Percentiles rank a stretch among this genome's conserved stretches.
phyloP scores from a whole-genome alignment of 1,140 invertebrate genomes.

The Solenopsis invicta region DNA sequence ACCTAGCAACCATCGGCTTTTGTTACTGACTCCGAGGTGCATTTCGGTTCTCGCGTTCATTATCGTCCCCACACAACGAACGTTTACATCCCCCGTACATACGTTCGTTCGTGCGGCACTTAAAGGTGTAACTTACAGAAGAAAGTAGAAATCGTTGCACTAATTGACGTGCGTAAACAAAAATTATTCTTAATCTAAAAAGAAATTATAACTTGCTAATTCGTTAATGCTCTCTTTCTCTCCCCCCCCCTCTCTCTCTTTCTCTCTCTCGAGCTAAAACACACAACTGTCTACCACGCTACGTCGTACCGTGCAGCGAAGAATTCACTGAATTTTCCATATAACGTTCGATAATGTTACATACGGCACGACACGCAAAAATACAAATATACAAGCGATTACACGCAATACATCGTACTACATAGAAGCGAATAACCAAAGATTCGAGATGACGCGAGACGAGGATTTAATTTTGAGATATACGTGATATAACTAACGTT shows the following conservation, averaged over 20 bases:
- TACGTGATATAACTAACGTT: neutral
- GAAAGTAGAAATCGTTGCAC: slow-evolving; percentile 18
- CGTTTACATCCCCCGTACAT: neutral
- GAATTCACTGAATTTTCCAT: neutral
- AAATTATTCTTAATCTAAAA: slow-evolving; percentile 21
- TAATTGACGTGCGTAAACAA: neutral
- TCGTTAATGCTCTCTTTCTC: slow-evolving; percentile 23
- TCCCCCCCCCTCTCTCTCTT: neutral
- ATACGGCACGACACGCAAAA: neutral
- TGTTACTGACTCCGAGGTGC: slow-evolving; percentile 5
- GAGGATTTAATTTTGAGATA: slow-evolving; percentile 29
- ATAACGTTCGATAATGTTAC: neutral
- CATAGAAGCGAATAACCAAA: slow-evolving; percentile 27
- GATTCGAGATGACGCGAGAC: neutral
- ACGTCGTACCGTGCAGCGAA: neutral
- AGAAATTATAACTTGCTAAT: slow-evolving; percentile 2
- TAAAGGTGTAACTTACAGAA: neutral
- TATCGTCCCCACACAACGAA: neutral
- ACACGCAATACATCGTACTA: neutral
- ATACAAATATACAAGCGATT: slow-evolving; percentile 39
- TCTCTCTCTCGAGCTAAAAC: slow-evolving; percentile 22
- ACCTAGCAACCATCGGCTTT: neutral
- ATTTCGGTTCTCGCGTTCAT: neutral
- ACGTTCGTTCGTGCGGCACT: neutral
- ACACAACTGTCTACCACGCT: neutral